Conservation (phyloP, 2,113 vertebrate species). For the Cochlearius cochlearius region DNA sequence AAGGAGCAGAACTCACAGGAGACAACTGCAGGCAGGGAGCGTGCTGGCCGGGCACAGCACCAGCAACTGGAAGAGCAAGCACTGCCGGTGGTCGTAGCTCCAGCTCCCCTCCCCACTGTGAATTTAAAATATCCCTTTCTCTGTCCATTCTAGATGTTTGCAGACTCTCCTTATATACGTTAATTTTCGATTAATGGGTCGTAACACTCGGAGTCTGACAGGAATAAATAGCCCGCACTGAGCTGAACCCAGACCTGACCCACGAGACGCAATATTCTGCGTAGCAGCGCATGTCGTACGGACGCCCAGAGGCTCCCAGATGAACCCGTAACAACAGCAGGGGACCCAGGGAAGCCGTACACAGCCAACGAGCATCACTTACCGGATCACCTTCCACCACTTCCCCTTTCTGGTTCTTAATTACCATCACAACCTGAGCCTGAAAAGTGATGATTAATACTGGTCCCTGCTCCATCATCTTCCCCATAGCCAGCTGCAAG, state of each 20-base stretch:
- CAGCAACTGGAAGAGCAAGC: not conserved
- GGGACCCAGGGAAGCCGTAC: accelerated
- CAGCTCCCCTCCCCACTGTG: not conserved
- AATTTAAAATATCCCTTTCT: not conserved
- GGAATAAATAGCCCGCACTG: not conserved
- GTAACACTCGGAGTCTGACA: not conserved
- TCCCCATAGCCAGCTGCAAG: conserved; percentile 91
- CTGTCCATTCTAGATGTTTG: not conserved
- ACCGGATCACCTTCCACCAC: conserved; percentile 95
- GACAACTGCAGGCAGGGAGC: too few relatives aligned
- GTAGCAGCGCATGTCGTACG: accelerated
- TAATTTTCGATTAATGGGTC: not conserved
- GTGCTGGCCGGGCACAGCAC: not conserved
- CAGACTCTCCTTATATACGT: not conserved
- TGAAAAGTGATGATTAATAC: conserved; percentile 97
- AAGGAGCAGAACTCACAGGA: not conserved
- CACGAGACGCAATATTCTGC: not conserved
- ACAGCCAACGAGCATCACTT: conserved; percentile 31
- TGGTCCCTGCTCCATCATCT: conserved; percentile 98
- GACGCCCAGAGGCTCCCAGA: not conserved
- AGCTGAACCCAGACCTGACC: not conserved
- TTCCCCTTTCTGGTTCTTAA: conserved; percentile 86
- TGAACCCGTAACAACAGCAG: accelerated
- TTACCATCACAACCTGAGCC: conserved; percentile 92
- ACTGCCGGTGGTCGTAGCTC: not conserved